A percentile compares a stretch with the other conserved stretches of the same genome.
phyloP scores from a whole-genome alignment of 2,888 invertebrate genomes.

The Volucella bombylans region DNA sequence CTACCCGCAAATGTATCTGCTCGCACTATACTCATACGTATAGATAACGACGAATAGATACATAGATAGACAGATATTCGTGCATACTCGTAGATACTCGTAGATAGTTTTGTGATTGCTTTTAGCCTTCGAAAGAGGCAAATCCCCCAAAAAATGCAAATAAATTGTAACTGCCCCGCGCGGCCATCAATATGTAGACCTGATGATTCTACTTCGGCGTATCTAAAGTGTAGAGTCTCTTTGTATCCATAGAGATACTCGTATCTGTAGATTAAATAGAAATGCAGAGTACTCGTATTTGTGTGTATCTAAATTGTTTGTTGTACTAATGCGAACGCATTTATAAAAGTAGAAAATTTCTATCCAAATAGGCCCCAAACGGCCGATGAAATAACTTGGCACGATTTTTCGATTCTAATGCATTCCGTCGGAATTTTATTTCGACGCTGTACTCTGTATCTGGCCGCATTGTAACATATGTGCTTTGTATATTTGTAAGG shows the following conservation, averaged over 20 bases:
- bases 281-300: slow-evolving; percentile 45
- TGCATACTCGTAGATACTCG: too few species aligned
- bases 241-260: slow-evolving; percentile 38
- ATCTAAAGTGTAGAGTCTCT: slow-evolving; percentile 31
- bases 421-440: slow-evolving; percentile 68
- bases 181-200: slow-evolving; percentile 13
- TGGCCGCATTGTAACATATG: background rate
- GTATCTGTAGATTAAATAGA: slow-evolving; percentile 19
- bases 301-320: slow-evolving; percentile 53
- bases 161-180: slow-evolving; percentile 23
- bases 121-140: slow-evolving; percentile 62
- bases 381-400: slow-evolving; percentile 75
- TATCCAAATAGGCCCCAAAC: slow-evolving; percentile 76
- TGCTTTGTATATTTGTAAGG: background rate
- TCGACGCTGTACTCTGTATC: slow-evolving; percentile 12
- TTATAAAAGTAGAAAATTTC: slow-evolving; percentile 75
- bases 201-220: slow-evolving; percentile 44
- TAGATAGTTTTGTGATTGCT: slow-evolving; percentile 49
- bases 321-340: slow-evolving; percentile 66
- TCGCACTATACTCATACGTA: slow-evolving; percentile 3
- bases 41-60: background rate
- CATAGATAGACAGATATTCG: background rate
- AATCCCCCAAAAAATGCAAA: slow-evolving; percentile 44
- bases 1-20: slow-evolving; percentile 37
- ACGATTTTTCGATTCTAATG: slow-evolving; percentile 71